These are phyloP conservation scores for Euzophera pinguis DNA, from an alignment of 2,888 invertebrate genomes.

Conservation along the genomic window DNA sequence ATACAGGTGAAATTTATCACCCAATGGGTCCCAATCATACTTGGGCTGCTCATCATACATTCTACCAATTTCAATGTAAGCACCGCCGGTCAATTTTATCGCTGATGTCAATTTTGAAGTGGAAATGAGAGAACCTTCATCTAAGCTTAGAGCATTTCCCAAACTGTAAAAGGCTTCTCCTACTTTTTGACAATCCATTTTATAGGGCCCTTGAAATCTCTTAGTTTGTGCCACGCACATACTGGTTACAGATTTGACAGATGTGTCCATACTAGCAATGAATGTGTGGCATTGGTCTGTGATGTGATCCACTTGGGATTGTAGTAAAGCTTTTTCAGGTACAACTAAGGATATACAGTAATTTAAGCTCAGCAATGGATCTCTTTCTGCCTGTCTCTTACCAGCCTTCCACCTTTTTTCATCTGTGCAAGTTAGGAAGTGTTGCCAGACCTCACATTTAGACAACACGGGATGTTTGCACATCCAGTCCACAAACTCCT, in stretches of 20 bases:
- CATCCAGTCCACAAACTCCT: conserved; percentile 98
- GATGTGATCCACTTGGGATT: conserved; percentile 87
- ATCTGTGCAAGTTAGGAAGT: conserved; percentile 98
- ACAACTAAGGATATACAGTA: conserved; percentile 94
- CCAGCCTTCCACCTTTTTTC: conserved; percentile 99
- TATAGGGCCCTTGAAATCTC: conserved; percentile 90
- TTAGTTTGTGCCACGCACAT: conserved; percentile 93
- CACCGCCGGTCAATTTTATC: conserved; percentile 91
- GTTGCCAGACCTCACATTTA: conserved; percentile 95
- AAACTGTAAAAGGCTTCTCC: conserved; percentile 92
- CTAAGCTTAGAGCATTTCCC: conserved; percentile 90
- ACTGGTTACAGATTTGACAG: conserved; percentile 89
- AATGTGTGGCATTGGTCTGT: conserved; percentile 91
- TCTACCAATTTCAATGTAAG: conserved; percentile 93
- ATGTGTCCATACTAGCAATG: conserved; percentile 91
- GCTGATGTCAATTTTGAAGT: conserved; percentile 87
- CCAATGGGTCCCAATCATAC: conserved; percentile 93
- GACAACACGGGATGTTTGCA: conserved; percentile 97
- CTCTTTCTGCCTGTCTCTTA: conserved; percentile 96
- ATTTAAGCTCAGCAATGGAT: conserved; percentile 92
- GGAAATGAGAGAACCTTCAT: conserved; percentile 83
- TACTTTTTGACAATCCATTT: conserved; percentile 94
- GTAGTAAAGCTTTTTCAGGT: conserved; percentile 88
- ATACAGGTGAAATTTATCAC: conserved; percentile 95
- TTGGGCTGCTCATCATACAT: conserved; percentile 95